Base-by-base conservation (phyloP, 2,888 invertebrate genomes). In the Drosophila multiciliata region DNA sequence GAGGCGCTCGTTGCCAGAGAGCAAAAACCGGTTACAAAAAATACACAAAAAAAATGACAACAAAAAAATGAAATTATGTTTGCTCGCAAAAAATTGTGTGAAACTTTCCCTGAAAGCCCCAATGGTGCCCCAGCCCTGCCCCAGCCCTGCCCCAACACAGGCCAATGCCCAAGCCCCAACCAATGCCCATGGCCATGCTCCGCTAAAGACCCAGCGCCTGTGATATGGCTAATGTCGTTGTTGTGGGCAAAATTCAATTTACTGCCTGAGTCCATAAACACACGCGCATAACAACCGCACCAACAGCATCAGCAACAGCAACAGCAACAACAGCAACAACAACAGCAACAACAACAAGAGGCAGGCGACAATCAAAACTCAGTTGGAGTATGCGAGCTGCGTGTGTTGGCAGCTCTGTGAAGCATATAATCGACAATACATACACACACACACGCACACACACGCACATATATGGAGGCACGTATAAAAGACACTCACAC, bases 161-260 rank as follows among this genome's bases (percentile, higher is more conserved):
- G 64, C 35, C 9, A 12, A 53, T 49, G 48, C 50, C 35, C 35
- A 60, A 11, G 58, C 59, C 59, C 48, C 29, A 33, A 54, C 65
- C 48, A 59, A 75, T 60, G 52, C 42, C 61, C 66, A 72, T 38
- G 64, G 45, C 57, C 58, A 58, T 36, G 53, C 38, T 50, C 33
- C 55, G 36, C 55, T 12, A 42, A 61, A 62, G 64, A 62, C 48
- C 59, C 35, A 60, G 57, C 55, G 62, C 55, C 60, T 62, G 57
- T 64, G 84, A 85, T 87, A 85, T 83, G 83, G 87, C 87, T 85
- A 85, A 85, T 85, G 83, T 85, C 85, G 77, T 85, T 85, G 83
- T 78, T 84, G 85, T 84, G 88, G 84, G 79, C 73, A 84, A 88
- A 89, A 89, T 89, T 89, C 88, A 89, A 89, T 89, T 89, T 89